A percentile compares a stretch with the other conserved stretches of the same genome.
phyloP scores from a whole-genome alignment of 2,888 invertebrate species.

The Rotaria sp. region DNA sequence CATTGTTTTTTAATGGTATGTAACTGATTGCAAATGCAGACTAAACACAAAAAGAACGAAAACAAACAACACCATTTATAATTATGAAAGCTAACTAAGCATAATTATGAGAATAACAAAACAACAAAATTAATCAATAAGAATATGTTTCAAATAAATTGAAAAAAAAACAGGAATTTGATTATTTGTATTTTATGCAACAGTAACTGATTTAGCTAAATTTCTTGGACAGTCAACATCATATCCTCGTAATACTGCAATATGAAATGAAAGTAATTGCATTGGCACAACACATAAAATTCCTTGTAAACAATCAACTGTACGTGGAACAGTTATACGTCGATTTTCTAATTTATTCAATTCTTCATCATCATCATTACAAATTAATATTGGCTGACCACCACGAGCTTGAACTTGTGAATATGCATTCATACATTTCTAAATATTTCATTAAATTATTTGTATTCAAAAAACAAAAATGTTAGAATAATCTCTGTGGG shows the following conservation, averaged over 20 bases:
- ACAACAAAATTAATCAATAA: not conserved
- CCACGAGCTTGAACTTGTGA: slow-evolving; percentile 70
- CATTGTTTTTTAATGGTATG: too few relatives aligned
- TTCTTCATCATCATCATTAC: slow-evolving; percentile 83
- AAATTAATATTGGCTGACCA: slow-evolving; percentile 85
- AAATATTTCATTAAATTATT: slow-evolving; percentile 46
- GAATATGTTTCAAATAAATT: not conserved
- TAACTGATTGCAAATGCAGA: not conserved
- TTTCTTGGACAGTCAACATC: slow-evolving; percentile 95
- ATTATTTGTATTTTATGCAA: slow-evolving; percentile 50
- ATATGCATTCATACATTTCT: slow-evolving; percentile 94
- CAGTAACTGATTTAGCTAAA: slow-evolving; percentile 95
- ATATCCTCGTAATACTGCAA: slow-evolving; percentile 86
- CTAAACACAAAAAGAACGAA: not conserved
- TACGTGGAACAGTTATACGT: slow-evolving; percentile 67
- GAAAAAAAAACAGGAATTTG: too few relatives aligned
- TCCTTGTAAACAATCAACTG: slow-evolving; percentile 88
- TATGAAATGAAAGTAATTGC: slow-evolving; percentile 94
- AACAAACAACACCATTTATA: not conserved
- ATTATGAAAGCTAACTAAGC: not conserved
- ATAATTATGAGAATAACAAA: not conserved
- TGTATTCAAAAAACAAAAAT: too few relatives aligned
- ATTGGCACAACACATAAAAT: slow-evolving; percentile 94
- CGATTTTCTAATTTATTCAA: slow-evolving; percentile 69
- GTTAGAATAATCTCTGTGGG: too few relatives aligned